Conservation (phyloP, 2,113 vertebrate species). For the Himantopus leucocephalus region DNA sequence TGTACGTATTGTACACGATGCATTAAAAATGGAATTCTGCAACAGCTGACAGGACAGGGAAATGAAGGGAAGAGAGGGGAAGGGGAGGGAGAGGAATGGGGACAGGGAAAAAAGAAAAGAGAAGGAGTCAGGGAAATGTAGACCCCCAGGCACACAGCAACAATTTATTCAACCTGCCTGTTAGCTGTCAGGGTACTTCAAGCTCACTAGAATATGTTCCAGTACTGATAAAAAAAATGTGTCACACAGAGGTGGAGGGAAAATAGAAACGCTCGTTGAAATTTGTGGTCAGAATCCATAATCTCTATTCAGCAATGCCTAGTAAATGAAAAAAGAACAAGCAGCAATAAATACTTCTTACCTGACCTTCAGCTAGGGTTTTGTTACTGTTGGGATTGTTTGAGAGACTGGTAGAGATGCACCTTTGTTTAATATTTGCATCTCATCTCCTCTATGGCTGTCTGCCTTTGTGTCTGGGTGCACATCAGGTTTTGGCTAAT, state of each 20-base stretch:
- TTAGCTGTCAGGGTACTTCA: conserved; percentile 21
- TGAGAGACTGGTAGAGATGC: not conserved
- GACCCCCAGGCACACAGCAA: not conserved
- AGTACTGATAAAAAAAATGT: conserved; percentile 29
- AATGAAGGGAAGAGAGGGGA: not conserved
- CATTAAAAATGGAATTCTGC: conserved; percentile 11
- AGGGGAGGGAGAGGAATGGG: not conserved
- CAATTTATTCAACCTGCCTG: conserved; percentile 41
- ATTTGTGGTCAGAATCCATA: conserved; percentile 22
- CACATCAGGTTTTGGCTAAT: not conserved
- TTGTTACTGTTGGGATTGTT: not conserved
- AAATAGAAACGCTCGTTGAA: not conserved
- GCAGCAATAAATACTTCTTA: not conserved
- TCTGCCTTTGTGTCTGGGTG: not conserved
- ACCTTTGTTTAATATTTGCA: not conserved
- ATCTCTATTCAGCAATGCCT: not conserved
- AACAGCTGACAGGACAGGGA: conserved; percentile 1
- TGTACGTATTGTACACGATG: not conserved
- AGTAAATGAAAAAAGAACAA: not conserved
- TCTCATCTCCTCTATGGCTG: not conserved
- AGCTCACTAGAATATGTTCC: conserved; percentile 26
- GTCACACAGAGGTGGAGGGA: not conserved
- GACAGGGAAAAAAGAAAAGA: not conserved
- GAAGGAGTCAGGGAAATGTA: conserved; percentile 10
- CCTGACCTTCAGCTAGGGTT: not conserved